These are phyloP conservation scores for Paralichthys olivaceus DNA, from an alignment of 2,113 vertebrate species.

Conservation along the genomic window DNA sequence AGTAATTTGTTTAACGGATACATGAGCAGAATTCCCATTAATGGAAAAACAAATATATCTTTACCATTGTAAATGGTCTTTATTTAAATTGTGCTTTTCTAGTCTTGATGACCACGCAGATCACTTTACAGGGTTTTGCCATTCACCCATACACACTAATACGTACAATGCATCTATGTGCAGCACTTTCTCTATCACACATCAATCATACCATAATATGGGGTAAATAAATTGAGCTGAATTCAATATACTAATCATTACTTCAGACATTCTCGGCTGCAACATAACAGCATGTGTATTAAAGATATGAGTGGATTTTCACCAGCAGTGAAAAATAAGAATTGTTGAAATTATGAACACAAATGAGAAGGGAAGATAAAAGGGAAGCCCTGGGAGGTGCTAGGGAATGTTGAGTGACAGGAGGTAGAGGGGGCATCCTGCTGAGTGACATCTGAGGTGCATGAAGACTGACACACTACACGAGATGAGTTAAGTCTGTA, in stretches of 20 bases:
- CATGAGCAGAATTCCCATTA: no score
- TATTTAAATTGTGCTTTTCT: no score
- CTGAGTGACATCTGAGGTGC: constrained; percentile 45
- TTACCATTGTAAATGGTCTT: no score
- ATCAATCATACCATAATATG: no score
- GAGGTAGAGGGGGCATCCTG: constrained; percentile 2
- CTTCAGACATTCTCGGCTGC: background rate
- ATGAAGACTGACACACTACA: constrained; percentile 38
- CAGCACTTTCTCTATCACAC: no score
- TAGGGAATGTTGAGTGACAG: constrained; percentile 54
- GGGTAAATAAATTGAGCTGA: background rate
- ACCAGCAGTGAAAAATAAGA: constrained; percentile 10
- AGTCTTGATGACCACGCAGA: no score
- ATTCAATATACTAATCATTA: background rate
- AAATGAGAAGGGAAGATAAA: constrained; percentile 1
- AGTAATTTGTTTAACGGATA: no score
- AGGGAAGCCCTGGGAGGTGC: constrained; percentile 7
- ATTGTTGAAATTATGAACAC: constrained; percentile 29
- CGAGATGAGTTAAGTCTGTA: constrained; percentile 27
- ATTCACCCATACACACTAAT: no score
- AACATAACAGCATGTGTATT: background rate
- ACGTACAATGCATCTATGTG: no score
- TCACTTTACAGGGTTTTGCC: no score
- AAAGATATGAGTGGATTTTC: constrained; percentile 12
- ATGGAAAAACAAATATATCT: no score